Base-by-base conservation (phyloP, 1,140 invertebrate species). In the Drosophila cardini region DNA sequence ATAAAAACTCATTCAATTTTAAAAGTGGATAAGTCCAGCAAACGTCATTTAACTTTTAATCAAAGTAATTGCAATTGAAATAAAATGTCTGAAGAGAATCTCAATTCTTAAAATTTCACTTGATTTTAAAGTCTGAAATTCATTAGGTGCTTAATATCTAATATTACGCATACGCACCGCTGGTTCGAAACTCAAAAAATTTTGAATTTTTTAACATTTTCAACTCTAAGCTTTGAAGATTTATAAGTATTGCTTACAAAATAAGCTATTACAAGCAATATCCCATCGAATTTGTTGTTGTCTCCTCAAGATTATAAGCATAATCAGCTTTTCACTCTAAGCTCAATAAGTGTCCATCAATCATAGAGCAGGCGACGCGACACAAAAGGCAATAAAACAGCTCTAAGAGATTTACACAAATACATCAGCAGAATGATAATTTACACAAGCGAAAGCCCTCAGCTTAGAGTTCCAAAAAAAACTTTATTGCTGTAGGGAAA, bases 311-410 rank as follows among this genome's bases (percentile, higher is more conserved):
- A 61, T 80, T 83, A 69, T 40, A 60, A 73, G 53, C 77, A 74
- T 69, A 76, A 72, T 76, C 76, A 69, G 80, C 76, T 65, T 72
- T 36, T 52, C 46, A 61, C 18, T 18, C 13, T 62, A 84, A 84
- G 45, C 72, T 61, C 45, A 21, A 52, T 45, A 62, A 84, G 61
- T 68, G 52, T 32, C 80, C 61, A 80, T 83, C 80, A 76, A 72
- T 76, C 80, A 58, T 63, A 45, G 63, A 45, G 52, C 48, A 45
- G 58, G 45, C 70, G 45, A 61, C 55, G 57, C 50, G 30, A 16
- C 60, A 45, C 38, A 53, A 18, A 18, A 43, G 42, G 57, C 67
- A 84, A 72, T 76, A 61, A 72, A 42, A 68, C 32, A 4, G 38
- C 65, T 72, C 70, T 15, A 46, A 55, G 38, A 36, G 72, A 67